Percentiles rank a stretch among this genome's conserved stretches.
Conservation (phyloP, 2,113 vertebrate species). For the Grallaria varia region DNA sequence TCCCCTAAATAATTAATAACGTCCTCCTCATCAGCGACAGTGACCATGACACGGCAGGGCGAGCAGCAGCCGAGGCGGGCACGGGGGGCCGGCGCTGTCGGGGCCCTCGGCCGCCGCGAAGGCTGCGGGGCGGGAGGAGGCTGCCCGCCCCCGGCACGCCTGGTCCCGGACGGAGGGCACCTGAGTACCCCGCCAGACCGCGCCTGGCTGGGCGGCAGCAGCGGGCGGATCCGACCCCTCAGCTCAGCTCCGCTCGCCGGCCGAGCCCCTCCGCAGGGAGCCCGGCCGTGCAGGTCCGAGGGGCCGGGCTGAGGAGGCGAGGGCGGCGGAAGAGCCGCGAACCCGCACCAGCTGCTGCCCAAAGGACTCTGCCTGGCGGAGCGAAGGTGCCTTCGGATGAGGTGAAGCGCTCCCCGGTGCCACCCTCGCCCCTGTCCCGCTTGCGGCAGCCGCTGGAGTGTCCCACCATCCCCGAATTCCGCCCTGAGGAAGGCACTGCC, state of each 20-base stretch:
- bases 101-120: not conserved
- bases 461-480: too few relatives aligned
- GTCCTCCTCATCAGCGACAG: not conserved
- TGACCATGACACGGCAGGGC: not conserved
- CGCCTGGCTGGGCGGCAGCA: not conserved
- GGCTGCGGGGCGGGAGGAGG: not conserved
- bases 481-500: not conserved
- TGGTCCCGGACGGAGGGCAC: not conserved
- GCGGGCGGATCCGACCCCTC: too few relatives aligned
- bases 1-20: not conserved
- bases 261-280: not conserved
- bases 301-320: too few relatives aligned
- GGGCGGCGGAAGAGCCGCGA: too few relatives aligned
- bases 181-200: fast-evolving
- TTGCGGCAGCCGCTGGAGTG: fast-evolving
- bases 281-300: not conserved
- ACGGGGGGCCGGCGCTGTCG: not conserved
- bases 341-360: not conserved
- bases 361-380: not conserved
- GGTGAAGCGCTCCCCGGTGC: not conserved
- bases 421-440: not conserved
- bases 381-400: not conserved
- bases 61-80: not conserved
- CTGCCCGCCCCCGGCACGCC: not conserved
- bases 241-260: not conserved